Evolutionary conservation across 2,113 vertebrate genomes (phyloP), one percentile per base, ranked within the genome.

Genomic region (Formicarius rufipectus): DNA sequence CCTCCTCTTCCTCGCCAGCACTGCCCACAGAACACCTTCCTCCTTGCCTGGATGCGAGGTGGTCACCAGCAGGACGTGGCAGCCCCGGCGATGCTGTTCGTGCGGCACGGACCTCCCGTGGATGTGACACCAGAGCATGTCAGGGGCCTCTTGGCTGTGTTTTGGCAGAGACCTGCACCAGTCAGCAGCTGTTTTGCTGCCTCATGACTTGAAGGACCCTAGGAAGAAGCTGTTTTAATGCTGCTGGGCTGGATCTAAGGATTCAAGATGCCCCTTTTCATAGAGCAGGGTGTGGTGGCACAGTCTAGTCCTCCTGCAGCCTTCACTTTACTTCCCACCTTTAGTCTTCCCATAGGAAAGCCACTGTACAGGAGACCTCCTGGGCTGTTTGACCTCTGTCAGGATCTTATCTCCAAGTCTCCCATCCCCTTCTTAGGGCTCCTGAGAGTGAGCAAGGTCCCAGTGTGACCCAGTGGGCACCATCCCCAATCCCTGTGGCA

Each of bases 81-180:
- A 52, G 79, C 31, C 16, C 37, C 4, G 3, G 71, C 0, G 7
- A 2, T 33, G 40, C 68, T 0, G 2, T 17, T 53, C 47, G 42
- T 1, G 1, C 5, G 47, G 56, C 16, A 1, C 11, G 1, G 66
- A 2, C 3, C 12, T 42, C 79, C 55, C 10, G 3, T 37, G 71
- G 53, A 39, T 68, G 79, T 56, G 64, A 42, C 72, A 56, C 40
- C 27, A 1, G 22, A 28, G 64, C 56, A 28, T 23, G 31, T 28
- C 49, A 42, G 5, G 67, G 17, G 11, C 50, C 35, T 60, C 58
- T 23, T 37, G 85, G 67, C 71, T 72, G 39, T 7, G 6, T 59
- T 89, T 64, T 2, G 5, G 30, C 13, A 14, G 71, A 49, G 42
- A 58, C 14, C 55, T 44, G 62, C 37, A 55, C 27, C 6, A 0